Conservation (phyloP, 2,888 invertebrate genomes). For the Eupithecia subumbrata region DNA sequence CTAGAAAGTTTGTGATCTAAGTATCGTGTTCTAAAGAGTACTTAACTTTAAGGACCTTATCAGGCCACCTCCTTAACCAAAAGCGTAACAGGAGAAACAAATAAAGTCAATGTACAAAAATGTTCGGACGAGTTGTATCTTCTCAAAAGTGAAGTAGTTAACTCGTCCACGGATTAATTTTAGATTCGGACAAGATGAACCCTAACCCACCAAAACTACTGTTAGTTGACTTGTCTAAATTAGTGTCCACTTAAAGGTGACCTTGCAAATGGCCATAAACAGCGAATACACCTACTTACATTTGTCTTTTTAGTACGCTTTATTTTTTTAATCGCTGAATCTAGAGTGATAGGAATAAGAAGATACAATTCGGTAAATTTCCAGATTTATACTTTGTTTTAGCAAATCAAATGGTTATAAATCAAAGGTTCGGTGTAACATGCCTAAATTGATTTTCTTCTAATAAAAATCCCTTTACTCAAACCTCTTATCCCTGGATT, state of each 20-base stretch:
- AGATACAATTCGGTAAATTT: background rate
- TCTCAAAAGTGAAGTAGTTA: too few species aligned
- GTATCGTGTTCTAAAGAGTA: constrained; percentile 1
- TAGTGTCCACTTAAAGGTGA: background rate
- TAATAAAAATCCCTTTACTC: constrained; percentile 50
- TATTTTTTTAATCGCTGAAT: background rate
- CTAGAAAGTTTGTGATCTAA: constrained; percentile 47
- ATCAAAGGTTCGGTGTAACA: constrained; percentile 22
- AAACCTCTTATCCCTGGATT: constrained; percentile 51
- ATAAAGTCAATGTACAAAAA: background rate
- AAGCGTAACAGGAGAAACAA: background rate
- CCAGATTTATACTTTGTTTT: constrained; percentile 12
- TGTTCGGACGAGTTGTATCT: too few species aligned
- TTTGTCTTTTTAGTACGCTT: background rate
- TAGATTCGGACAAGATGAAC: too few species aligned
- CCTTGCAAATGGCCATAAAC: background rate
- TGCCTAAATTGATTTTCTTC: constrained; percentile 39
- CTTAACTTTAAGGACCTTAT: background rate
- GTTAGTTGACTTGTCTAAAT: background rate
- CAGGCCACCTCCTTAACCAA: background rate
- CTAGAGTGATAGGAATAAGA: background rate
- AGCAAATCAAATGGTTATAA: constrained; percentile 27
- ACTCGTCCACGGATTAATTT: too few species aligned
- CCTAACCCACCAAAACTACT: background rate
- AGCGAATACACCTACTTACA: background rate